Conservation (phyloP, 2,113 vertebrate species). For the Myiagra hebetior region DNA sequence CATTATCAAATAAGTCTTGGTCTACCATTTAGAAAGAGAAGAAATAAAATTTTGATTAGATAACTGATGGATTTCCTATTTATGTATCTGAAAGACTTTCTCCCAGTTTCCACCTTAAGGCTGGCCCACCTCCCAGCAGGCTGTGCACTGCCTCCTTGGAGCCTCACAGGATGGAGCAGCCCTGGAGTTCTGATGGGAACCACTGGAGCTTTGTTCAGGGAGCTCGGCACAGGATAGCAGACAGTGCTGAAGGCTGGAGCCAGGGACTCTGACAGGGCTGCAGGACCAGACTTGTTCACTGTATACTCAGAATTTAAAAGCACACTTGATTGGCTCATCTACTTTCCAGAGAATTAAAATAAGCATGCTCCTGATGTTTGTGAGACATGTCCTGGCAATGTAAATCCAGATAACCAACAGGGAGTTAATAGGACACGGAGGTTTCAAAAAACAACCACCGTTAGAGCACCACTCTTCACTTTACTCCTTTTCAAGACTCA, state of each 20-base stretch:
- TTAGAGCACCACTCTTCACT: background rate
- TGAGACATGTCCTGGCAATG: background rate
- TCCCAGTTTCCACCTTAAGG: background rate
- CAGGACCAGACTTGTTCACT: background rate
- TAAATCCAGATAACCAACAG: background rate
- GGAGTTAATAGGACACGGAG: accelerated
- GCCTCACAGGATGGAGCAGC: background rate
- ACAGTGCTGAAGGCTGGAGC: background rate
- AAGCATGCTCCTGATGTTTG: background rate
- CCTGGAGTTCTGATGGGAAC: background rate
- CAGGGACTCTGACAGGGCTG: background rate
- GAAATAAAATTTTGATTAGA: background rate
- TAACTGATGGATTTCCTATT: background rate
- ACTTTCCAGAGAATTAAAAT: background rate
- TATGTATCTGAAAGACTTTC: background rate
- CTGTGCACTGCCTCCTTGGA: background rate
- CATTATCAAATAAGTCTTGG: background rate
- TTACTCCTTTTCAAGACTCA: background rate
- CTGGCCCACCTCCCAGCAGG: background rate
- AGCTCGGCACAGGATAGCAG: background rate
- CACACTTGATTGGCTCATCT: background rate
- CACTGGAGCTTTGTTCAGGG: background rate
- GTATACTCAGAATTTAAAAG: background rate
- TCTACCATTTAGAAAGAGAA: background rate
- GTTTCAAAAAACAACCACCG: background rate